Evolutionary conservation across 1,140 invertebrate species (phyloP).

Genomic region (Meloidogyne floridensis): DNA sequence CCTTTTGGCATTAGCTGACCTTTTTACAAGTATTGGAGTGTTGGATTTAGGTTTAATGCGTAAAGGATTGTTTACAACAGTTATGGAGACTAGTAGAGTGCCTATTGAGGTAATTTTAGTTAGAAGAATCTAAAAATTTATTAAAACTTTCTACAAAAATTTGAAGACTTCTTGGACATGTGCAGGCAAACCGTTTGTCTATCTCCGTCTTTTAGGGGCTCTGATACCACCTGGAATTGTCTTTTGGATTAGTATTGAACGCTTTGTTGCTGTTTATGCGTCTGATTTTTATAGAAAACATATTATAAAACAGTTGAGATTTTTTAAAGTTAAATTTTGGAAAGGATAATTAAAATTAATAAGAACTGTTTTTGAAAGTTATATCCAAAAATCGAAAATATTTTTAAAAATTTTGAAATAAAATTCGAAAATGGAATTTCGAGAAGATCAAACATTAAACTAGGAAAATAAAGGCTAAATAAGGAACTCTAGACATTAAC

Average conservation of each 20-base stretch:
- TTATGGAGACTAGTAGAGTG: conserved; percentile 33
- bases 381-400: no score
- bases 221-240: conserved; percentile 40
- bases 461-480: no score
- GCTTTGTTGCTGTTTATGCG: conserved; percentile 43
- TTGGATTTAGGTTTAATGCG: conserved; percentile 37
- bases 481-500: no score
- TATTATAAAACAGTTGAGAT: conserved; percentile 28
- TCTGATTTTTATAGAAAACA: conserved; percentile 41
- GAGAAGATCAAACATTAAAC: no score
- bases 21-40: conserved; percentile 36
- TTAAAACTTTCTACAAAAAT: conserved; percentile 20
- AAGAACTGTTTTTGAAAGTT: no score
- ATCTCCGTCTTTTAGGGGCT: conserved; percentile 38
- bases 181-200: conserved; percentile 45
- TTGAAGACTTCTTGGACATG: conserved; percentile 45
- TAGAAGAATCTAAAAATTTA: not conserved
- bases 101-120: conserved; percentile 29
- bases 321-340: not conserved
- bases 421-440: no score
- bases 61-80: conserved; percentile 28
- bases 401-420: no score
- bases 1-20: conserved; percentile 42
- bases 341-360: no score
- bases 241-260: conserved; percentile 47